Base-by-base conservation (phyloP, 2,888 invertebrate genomes). In the Microdon myrmicae region DNA sequence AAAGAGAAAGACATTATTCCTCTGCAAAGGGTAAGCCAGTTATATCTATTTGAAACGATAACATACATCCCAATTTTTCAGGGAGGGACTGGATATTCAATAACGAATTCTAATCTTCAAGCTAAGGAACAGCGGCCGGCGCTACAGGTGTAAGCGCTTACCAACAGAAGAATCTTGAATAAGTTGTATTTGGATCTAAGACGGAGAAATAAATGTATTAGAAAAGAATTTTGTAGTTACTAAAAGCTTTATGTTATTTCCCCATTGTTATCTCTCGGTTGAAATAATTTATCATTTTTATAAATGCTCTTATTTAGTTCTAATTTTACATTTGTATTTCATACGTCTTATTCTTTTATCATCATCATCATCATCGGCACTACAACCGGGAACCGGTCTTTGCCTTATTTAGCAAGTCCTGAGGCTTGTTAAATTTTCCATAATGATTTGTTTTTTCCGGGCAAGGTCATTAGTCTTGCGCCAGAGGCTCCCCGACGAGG, bases 1-100 rank as follows among this genome's bases (percentile, higher is more conserved):
- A 88, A 85, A 38, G 95, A 96, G 67, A 89, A 88, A 70, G 99
- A 99, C 75, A 93, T 99, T 17, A 96, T 99, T 74, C 84, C 85
- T 3, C 79, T 99, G 73, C 92, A 97, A 78, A 85, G 96, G 80
- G 90, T 90, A 82, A 82, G 76, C 3, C 4, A 9, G 10, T 26
- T 6, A 14, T 34, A 12, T n/a, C 43, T 35, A 10, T 41, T 48
- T 31, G 22, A 26, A 39, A n/a, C 32, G 53, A 12, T 19, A 29
- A 4, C 22, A 31, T 5, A 28, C 29, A 13, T 54, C 13, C 13
- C 26, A 6, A 41, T 13, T 38, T 32, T 83, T 49, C 73, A 91
- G 90, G 98, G 98, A 71, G 97, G 97, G 23, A 96, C 96, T 9
- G 97, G 97, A 8, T 98, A 95, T 81, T 84, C 96, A 4, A 86